Evolutionary conservation across 2,888 invertebrate genomes (phyloP), one percentile per base, ranked within the genome.

Genomic region (Lasioglossum malachurum): DNA sequence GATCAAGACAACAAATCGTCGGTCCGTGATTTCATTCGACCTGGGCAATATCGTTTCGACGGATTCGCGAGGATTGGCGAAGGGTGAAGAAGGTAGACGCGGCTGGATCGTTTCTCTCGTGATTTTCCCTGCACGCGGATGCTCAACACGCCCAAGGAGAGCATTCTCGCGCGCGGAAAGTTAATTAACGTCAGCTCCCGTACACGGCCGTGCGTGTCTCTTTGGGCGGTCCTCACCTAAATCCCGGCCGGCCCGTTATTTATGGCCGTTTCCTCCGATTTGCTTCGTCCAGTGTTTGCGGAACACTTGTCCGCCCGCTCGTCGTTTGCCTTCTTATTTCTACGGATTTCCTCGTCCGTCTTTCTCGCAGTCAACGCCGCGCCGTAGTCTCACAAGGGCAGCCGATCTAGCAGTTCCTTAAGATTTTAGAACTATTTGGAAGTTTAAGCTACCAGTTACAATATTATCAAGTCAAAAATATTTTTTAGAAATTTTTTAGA

Each of bases 151-250:
- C 16, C 38, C 4, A 5, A 35, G 53, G 38, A 60, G 60, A 72
- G 46, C 71, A 64, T 60, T 85, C 67, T 76, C 75, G 75, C 78
- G 31, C 74, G 77, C 57, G 35, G 64, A 46, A 78, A 80, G 87
- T 88, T 88, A 89, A 89, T 89, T 89, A 89, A 89, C 88, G 89
- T 88, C 89, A 84, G 72, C 72, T 80, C 83, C 73, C 76, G 31
- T 12, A 27, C 46, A 14, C 49, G 31, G 2, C 49, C 23, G n/a
- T 35, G 76, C 77, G 46, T 35, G 76, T 57, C 72, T 76, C 57
- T 53, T 27, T 49, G 31, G 16, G 7, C 64, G 27, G 12, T 31
- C 41, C n/a, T 57, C 44, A 23, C 77, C 76, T 41, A 78, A 84
- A 88, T 84, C 80, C 72, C 53, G 41, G 57, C 76, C n/a, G 67